Base-by-base conservation (phyloP, 2,888 invertebrate species). In the Cryptus viduatorius region DNA sequence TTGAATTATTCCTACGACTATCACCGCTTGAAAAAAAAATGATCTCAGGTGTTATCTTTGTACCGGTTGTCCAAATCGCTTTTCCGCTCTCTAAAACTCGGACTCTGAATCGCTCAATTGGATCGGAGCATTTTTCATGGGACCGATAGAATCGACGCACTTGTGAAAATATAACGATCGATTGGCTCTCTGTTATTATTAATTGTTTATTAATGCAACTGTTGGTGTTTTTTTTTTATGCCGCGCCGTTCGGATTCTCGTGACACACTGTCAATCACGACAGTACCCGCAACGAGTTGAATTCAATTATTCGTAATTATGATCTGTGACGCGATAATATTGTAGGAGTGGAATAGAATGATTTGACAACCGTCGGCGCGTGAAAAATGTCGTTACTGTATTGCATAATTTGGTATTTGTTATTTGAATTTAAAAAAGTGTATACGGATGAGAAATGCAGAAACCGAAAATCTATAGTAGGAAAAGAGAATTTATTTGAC, bases 401-500 rank as follows among this genome's bases (percentile, higher is more conserved):
- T 88, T 84, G 85, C n/a, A 42, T 73, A 86, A 68, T 90, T 90
- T 90, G 86, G 89, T 90, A 91, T 90, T 90, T 89, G 91, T 91
- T 92, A 89, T 89, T 89, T 89, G 87, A 90, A 90, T 88, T 82
- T 53, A 65, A 46, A 19, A 89, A 90, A 88, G 89, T 89, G 82
- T 79, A 84, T 77, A 85, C 73, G 81, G 79, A 0, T 73, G 82
- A 85, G 50, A 77, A 53, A 64, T 37, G 46, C 80, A 83, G 79
- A 79, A 84, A 67, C 82, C 73, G 72, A 72, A 7, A 73, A 73
- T 53, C 44, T 71, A 79, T 71, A 83, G 83, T 83, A 76, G 82
- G 82, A 75, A 81, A 76, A 82, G 79, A 86, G 37, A 83, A 83
- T 86, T 59, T 86, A 83, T 87, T 86, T 79, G 80, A 81, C 72